Conservation (phyloP, 2,888 invertebrate genomes). For the Pegoplata infirma region DNA sequence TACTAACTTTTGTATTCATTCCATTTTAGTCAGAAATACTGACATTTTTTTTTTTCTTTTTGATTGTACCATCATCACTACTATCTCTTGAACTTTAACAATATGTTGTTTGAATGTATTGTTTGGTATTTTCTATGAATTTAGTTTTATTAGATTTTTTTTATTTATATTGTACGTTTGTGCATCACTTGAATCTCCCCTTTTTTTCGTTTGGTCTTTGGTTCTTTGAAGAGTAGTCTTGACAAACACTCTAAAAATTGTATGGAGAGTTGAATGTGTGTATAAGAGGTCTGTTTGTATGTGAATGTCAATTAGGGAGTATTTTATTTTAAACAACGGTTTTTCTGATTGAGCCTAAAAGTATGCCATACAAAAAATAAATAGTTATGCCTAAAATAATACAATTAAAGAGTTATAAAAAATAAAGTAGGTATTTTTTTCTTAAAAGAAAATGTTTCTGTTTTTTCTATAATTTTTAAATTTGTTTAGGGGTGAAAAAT, state of each 20-base stretch:
- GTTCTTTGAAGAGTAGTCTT: background rate
- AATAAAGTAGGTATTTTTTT: too few species aligned
- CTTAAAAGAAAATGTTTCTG: too few species aligned
- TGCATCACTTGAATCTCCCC: slow-evolving; percentile 32
- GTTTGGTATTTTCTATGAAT: background rate
- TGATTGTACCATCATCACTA: background rate
- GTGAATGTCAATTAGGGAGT: background rate
- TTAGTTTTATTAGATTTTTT: slow-evolving; percentile 27
- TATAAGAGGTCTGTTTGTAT: background rate
- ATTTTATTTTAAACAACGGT: background rate
- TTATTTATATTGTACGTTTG: slow-evolving; percentile 40
- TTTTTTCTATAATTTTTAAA: too few species aligned
- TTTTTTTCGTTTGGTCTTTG: slow-evolving; percentile 11
- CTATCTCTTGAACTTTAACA: background rate
- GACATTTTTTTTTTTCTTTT: too few species aligned
- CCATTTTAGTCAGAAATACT: too few species aligned
- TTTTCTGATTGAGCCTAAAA: background rate
- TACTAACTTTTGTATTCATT: too few species aligned
- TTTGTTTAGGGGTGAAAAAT: too few species aligned
- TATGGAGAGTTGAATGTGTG: slow-evolving; percentile 1
- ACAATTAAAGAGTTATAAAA: too few species aligned
- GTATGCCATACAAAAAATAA: too few species aligned
- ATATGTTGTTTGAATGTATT: background rate
- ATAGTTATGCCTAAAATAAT: too few species aligned
- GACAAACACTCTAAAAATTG: background rate